Conservation (phyloP, 2,888 invertebrate genomes). For the Diaphora mendica region DNA sequence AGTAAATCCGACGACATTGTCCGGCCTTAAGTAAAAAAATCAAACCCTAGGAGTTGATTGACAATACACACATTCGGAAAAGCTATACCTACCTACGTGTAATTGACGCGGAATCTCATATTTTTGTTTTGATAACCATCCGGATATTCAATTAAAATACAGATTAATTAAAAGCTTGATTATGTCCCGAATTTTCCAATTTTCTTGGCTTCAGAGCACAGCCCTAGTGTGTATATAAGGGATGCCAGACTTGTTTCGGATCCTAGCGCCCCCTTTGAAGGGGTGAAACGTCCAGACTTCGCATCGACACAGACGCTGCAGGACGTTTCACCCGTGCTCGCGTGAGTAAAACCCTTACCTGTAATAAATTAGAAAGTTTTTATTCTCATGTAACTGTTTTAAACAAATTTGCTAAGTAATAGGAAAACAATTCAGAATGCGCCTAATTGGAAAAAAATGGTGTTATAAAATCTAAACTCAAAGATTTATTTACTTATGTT, state of each 20-base stretch:
- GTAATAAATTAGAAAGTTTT: not conserved
- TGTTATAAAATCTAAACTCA: too few species aligned
- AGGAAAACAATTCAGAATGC: not conserved
- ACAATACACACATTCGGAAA: not conserved
- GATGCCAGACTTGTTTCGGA: not conserved
- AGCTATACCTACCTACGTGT: not conserved
- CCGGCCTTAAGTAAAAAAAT: too few species aligned
- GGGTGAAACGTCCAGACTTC: not conserved
- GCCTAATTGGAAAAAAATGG: too few species aligned
- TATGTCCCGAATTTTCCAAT: not conserved
- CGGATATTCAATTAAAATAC: not conserved
- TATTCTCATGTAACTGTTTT: not conserved
- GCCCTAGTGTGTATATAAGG: conserved; percentile 1
- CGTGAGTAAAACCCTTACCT: not conserved
- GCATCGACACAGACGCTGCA: not conserved
- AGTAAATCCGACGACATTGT: too few species aligned
- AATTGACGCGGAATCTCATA: not conserved
- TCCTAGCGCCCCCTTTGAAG: not conserved
- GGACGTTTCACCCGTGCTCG: not conserved
- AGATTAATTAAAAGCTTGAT: not conserved
- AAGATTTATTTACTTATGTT: too few species aligned
- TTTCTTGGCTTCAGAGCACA: not conserved
- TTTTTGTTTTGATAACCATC: not conserved
- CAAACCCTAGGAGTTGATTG: not conserved
- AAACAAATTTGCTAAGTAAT: not conserved